These are phyloP conservation scores for Lasioglossum vierecki DNA, from an alignment of 2,888 invertebrate genomes.

Conservation along the genomic window DNA sequence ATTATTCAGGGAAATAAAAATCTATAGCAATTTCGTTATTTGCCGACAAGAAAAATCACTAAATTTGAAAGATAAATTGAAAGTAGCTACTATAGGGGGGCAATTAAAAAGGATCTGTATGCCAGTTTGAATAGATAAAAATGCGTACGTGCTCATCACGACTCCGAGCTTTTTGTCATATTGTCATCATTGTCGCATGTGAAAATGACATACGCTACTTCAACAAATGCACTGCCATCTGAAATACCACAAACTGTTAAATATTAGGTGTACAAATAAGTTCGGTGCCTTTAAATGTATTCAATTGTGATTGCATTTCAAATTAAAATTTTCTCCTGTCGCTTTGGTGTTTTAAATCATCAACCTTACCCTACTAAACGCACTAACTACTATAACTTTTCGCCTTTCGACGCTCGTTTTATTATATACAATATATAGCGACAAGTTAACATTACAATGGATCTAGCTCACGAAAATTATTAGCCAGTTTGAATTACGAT, in stretches of 20 bases:
- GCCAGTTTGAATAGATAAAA: not conserved
- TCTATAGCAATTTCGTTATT: not conserved
- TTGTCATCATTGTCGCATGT: not conserved
- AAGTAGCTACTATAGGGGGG: not conserved
- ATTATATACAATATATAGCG: too few species aligned
- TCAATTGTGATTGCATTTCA: too few species aligned
- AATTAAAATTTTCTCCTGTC: too few species aligned
- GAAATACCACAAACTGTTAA: not conserved
- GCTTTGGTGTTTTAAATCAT: too few species aligned
- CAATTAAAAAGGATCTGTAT: not conserved
- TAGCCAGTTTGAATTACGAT: conserved; percentile 18
- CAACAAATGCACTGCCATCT: not conserved
- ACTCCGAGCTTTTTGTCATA: not conserved
- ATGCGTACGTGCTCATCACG: not conserved
- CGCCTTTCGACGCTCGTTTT: not conserved
- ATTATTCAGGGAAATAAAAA: not conserved
- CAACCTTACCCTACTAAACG: too few species aligned
- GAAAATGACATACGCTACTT: not conserved
- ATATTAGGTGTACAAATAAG: not conserved
- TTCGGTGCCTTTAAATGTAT: too few species aligned
- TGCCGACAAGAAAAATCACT: not conserved
- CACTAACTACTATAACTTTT: not conserved
- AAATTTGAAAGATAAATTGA: not conserved
- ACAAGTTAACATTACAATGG: not conserved
- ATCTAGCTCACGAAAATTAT: conserved; percentile 19